Conservation (phyloP, 2,797 vertebrate species). For the Knipowitschia caucasica region DNA sequence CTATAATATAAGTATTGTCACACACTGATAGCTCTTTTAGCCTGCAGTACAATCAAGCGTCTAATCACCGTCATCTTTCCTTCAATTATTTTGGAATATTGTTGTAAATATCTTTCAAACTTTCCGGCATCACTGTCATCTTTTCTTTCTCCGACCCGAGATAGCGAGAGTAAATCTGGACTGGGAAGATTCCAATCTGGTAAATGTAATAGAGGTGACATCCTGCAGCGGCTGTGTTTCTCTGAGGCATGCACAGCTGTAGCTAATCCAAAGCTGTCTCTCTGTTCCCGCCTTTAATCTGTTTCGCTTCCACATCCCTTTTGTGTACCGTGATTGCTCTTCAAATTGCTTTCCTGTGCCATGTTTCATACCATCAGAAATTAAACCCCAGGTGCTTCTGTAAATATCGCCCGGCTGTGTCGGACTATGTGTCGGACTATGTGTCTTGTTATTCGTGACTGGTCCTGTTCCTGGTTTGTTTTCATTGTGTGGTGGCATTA, state of each 20-base stretch:
- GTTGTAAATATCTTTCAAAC: not conserved
- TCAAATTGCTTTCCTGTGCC: slow-evolving; percentile 71
- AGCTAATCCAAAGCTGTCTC: slow-evolving; percentile 61
- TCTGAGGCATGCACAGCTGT: slow-evolving; percentile 47
- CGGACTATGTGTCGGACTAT: slow-evolving; percentile 62
- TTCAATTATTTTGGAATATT: not conserved
- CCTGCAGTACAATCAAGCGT: no score
- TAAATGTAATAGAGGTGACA: slow-evolving; percentile 59
- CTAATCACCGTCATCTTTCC: not conserved
- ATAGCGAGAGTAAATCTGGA: slow-evolving; percentile 18
- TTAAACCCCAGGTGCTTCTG: slow-evolving; percentile 57
- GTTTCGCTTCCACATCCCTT: slow-evolving; percentile 64
- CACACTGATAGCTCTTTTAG: no score
- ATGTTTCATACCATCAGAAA: slow-evolving; percentile 66
- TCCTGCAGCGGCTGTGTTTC: slow-evolving; percentile 45
- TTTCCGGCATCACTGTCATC: slow-evolving; percentile 17
- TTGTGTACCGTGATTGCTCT: slow-evolving; percentile 76
- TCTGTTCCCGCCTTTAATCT: slow-evolving; percentile 65
- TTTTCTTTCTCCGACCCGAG: slow-evolving; percentile 19
- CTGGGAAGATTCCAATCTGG: slow-evolving; percentile 54
- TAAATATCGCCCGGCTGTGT: slow-evolving; percentile 47
- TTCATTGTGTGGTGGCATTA: slow-evolving; percentile 48
- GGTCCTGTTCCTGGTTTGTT: no score
- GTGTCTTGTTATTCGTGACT: slow-evolving; percentile 64
- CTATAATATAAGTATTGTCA: no score